Evolutionary conservation across 2,797 vertebrate species (phyloP).

Genomic region (Bradypus variegatus): DNA sequence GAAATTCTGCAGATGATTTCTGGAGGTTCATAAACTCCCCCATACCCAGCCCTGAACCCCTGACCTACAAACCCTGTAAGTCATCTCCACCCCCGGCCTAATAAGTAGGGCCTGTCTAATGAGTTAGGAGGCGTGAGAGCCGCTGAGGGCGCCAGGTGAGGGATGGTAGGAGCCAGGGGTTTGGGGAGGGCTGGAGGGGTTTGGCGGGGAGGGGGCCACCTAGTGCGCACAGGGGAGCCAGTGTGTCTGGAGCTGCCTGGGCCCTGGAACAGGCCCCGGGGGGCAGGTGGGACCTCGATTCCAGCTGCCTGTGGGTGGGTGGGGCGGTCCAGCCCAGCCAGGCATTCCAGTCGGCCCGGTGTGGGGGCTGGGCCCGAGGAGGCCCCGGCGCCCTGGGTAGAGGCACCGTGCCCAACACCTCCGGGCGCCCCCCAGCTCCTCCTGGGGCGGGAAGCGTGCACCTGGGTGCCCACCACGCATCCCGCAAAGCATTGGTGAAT

Average conservation of each 20-base stretch:
- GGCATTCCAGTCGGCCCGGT: slow-evolving; percentile 56
- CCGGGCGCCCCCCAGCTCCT: background rate
- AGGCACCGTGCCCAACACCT: background rate
- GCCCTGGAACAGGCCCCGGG: slow-evolving; percentile 30
- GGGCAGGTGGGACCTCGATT: slow-evolving; percentile 44
- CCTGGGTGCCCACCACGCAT: no score
- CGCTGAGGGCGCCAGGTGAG: background rate
- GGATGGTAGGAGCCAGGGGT: background rate
- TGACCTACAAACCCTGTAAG: background rate
- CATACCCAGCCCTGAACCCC: background rate
- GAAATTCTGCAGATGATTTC: background rate
- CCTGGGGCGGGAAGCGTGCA: background rate
- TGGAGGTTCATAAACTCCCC: background rate
- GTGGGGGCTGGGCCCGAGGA: slow-evolving; percentile 50
- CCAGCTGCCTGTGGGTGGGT: slow-evolving; percentile 35
- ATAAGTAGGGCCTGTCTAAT: background rate
- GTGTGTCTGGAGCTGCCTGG: slow-evolving; percentile 31
- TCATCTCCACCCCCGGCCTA: background rate
- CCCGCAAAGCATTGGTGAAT: background rate
- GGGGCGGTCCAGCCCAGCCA: slow-evolving; percentile 43
- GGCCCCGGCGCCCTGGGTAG: background rate
- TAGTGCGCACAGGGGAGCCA: background rate
- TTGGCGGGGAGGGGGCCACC: background rate
- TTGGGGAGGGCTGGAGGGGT: background rate
- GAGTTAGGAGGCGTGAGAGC: background rate